Evolutionary conservation across 2,888 invertebrate genomes (phyloP).

Genomic region (Penaeus monodon): DNA sequence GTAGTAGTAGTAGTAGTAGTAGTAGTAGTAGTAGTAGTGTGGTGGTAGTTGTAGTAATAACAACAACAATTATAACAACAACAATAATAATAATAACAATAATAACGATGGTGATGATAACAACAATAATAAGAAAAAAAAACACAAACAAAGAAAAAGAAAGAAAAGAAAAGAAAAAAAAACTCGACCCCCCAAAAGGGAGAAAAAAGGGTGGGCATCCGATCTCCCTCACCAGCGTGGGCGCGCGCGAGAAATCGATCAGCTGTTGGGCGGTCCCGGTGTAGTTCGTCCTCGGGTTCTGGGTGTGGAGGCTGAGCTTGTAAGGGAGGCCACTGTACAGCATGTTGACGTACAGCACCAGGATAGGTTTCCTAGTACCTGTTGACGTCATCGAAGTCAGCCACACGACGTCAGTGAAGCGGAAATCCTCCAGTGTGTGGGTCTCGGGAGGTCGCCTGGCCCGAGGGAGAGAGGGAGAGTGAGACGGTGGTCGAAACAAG

Average conservation of each 20-base stretch:
- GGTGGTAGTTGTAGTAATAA: no score
- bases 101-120: no score
- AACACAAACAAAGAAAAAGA: no score
- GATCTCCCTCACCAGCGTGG: constrained; percentile 27
- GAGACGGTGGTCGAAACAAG: background rate
- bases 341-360: constrained; percentile 56
- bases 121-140: no score
- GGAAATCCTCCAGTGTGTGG: no score
- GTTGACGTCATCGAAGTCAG: constrained; percentile 49
- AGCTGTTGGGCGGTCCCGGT: constrained; percentile 44
- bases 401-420: constrained; percentile 15
- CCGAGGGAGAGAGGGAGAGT: background rate
- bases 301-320: constrained; percentile 44
- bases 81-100: no score
- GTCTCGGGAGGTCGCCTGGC: background rate
- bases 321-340: constrained; percentile 27
- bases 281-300: constrained; percentile 28
- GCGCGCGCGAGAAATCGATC: constrained; percentile 44
- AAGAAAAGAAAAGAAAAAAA: background rate
- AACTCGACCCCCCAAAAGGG: background rate
- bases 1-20: no score
- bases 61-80: no score
- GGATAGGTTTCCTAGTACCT: constrained; percentile 33
- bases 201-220: no score
- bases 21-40: no score